These are phyloP conservation scores for Apus apus DNA, from an alignment of 2,113 vertebrate species.

Conservation along the genomic window DNA sequence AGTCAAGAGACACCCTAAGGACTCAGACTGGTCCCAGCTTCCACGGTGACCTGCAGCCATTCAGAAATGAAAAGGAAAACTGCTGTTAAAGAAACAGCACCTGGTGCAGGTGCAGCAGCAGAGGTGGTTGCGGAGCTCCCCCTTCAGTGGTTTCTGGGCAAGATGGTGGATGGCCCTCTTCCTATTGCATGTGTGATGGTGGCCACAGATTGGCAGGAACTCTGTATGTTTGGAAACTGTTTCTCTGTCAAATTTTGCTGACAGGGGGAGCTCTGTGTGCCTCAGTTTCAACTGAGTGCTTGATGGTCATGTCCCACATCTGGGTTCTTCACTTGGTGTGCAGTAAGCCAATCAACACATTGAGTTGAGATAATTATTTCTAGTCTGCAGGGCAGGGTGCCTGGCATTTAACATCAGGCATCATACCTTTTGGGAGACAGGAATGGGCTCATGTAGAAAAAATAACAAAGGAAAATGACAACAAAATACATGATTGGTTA, in stretches of 20 bases:
- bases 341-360: too few species aligned
- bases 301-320: too few species aligned
- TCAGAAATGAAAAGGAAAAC: not conserved
- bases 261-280: not conserved
- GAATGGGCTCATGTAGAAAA: too few species aligned
- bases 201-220: not conserved
- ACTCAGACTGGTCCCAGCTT: not conserved
- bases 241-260: not conserved
- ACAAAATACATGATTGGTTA: too few species aligned
- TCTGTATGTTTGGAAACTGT: not conserved
- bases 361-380: too few species aligned
- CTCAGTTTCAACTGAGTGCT: not conserved
- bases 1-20: not conserved
- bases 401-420: too few species aligned
- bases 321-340: too few species aligned
- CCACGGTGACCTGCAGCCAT: not conserved
- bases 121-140: not conserved
- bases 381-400: too few species aligned
- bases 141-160: not conserved
- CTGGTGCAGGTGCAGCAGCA: not conserved
- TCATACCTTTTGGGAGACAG: too few species aligned
- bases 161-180: not conserved
- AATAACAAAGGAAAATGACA: too few species aligned
- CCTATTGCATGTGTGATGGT: accelerated
- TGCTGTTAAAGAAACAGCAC: not conserved